Evolutionary conservation across 2,113 vertebrate genomes (phyloP).

Genomic region (Turdus rufiventris): DNA sequence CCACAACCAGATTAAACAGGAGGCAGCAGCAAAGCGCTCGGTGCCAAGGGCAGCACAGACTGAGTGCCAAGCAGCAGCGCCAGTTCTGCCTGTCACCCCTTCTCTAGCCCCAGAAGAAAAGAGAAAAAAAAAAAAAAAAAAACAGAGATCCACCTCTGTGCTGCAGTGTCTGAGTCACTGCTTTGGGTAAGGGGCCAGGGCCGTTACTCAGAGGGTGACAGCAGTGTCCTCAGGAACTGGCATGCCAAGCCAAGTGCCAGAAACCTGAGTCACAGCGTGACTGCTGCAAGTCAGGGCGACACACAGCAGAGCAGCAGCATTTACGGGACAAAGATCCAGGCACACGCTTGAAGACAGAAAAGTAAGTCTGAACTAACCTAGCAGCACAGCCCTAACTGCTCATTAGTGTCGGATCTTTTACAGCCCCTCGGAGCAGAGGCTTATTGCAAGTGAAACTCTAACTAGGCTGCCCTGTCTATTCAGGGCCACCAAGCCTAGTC

Average conservation of each 20-base stretch:
- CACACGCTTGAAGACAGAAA: not conserved
- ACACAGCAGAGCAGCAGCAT: not conserved
- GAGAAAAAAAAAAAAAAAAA: too few relatives aligned
- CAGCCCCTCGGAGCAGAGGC: not conserved
- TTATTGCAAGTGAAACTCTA: not conserved
- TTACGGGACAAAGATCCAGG: not conserved
- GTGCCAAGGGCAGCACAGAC: not conserved
- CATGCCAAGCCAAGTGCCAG: not conserved
- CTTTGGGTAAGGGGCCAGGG: not conserved
- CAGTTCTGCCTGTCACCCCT: not conserved
- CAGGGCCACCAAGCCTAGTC: not conserved
- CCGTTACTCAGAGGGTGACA: constrained; percentile 49
- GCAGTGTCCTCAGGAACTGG: not conserved
- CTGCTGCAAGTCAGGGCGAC: not conserved
- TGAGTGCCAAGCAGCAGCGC: not conserved
- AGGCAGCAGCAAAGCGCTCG: rapidly evolving
- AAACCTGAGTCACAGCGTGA: constrained; percentile 28
- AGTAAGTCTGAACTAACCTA: not conserved
- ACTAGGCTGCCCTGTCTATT: not conserved
- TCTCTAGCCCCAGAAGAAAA: not conserved
- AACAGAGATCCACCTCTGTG: not conserved
- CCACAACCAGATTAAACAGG: not conserved
- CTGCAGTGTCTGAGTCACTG: constrained; percentile 17
- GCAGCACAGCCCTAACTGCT: not conserved
- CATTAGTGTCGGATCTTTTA: not conserved